A percentile compares a stretch with the other conserved stretches of the same genome.
Conservation (phyloP, 1,140 invertebrate species). For the Zaprionus inermis region DNA sequence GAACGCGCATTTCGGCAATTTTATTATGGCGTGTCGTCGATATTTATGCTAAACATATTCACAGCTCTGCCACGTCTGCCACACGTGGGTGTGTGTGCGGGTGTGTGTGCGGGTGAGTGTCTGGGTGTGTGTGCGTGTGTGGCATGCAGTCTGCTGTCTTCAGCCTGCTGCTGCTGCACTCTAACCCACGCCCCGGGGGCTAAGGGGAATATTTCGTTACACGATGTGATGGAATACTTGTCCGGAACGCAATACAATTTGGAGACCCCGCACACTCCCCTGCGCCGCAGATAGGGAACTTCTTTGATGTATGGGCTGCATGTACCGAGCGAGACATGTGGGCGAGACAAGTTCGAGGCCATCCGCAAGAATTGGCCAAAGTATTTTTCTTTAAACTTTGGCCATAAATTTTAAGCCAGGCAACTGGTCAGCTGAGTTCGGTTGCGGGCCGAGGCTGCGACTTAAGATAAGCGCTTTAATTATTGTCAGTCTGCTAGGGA, state of each 20-base stretch:
- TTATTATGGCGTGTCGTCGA: slow-evolving; percentile 9
- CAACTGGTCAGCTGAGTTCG: slow-evolving; percentile 21
- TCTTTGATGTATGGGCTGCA: slow-evolving; percentile 32
- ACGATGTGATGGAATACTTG: slow-evolving; percentile 34
- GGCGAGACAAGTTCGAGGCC: neutral
- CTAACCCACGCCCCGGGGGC: neutral
- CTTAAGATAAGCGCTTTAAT: slow-evolving; percentile 14
- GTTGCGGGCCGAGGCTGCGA: neutral
- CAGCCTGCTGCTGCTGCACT: neutral
- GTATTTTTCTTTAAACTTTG: slow-evolving; percentile 20
- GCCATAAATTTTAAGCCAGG: slow-evolving; percentile 9
- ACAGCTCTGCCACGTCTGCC: slow-evolving; percentile 7
- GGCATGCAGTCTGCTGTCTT: slow-evolving; percentile 23
- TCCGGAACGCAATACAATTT: slow-evolving; percentile 20
- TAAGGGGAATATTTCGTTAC: slow-evolving; percentile 13
- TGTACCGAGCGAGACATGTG: slow-evolving; percentile 4
- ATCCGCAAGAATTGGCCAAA: slow-evolving; percentile 15
- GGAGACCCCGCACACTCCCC: too few species aligned
- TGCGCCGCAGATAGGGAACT: too few species aligned
- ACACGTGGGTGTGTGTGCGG: neutral
- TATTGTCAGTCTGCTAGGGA: slow-evolving; percentile 16
- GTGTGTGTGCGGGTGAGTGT: neutral
- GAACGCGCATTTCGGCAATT: neutral
- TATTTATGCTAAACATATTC: slow-evolving; percentile 18
- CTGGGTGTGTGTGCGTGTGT: neutral